Evolutionary conservation across 2,888 invertebrate genomes (phyloP).

Genomic region (Gastrophysa polygoni): DNA sequence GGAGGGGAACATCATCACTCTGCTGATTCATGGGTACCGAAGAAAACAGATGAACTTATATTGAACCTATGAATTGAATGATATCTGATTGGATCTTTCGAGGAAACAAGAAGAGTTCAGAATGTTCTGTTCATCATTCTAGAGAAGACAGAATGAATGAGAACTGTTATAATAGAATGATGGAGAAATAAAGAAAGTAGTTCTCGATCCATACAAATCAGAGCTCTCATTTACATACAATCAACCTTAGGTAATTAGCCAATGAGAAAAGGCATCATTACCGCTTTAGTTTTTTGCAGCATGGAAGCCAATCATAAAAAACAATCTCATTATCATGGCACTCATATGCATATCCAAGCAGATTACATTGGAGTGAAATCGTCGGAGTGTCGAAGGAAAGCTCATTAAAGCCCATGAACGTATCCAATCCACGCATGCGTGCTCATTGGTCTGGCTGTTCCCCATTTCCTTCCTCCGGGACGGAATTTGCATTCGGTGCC

Average conservation of each 20-base stretch:
- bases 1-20: too few relatives aligned
- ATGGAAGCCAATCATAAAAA: not conserved
- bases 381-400: slow-evolving; percentile 25
- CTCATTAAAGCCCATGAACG: slow-evolving; percentile 45
- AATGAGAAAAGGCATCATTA: not conserved
- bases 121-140: not conserved
- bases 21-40: too few relatives aligned
- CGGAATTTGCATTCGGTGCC: slow-evolving; percentile 48
- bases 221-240: not conserved
- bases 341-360: not conserved
- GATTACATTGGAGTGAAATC: slow-evolving; percentile 14
- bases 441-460: slow-evolving; percentile 52
- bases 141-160: not conserved
- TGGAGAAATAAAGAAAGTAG: not conserved
- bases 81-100: too few relatives aligned
- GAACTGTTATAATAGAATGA: not conserved
- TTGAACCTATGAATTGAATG: too few relatives aligned
- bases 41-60: too few relatives aligned
- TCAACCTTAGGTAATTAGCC: not conserved
- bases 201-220: not conserved
- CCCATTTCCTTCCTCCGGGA: slow-evolving; percentile 54
- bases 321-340: slow-evolving; percentile 15
- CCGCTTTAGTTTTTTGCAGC: not conserved
- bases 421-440: slow-evolving; percentile 51
- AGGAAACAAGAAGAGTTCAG: too few relatives aligned